Evolutionary conservation across 2,888 invertebrate species (phyloP), one percentile per base, ranked within the genome.

Genomic region (Allacma fusca): DNA sequence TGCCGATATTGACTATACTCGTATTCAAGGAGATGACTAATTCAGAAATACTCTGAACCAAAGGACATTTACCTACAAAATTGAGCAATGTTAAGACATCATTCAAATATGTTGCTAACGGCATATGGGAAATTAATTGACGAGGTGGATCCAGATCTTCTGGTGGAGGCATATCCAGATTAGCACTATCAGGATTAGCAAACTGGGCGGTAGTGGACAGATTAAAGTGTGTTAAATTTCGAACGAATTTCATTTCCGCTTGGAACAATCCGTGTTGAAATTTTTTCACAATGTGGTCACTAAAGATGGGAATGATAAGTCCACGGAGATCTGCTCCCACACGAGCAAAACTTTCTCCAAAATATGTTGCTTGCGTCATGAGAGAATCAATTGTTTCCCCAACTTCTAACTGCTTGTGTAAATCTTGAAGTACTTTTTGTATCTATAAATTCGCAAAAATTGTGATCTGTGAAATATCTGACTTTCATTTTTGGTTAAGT

Each of bases 301-400:
- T 75, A 75, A 83, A 83, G n/a, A n/a, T n/a, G n/a, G n/a, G n/a
- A n/a, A n/a, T n/a, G n/a, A n/a, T n/a, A n/a, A n/a, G n/a, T n/a
- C 81, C 81, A 21, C 83, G 78, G 12, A 83, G 75, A 75, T 83
- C 83, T n/a, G 83, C 81, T 21, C 83, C 83, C 21, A 83, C 83
- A 7, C 83, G 74, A 12, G 83, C 82, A 65, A 83, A 79, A 80
- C 83, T 83, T 82, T 83, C 83, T 19, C 83, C 83, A 71, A 83
- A 82, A 62, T 83, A 83, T 9, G 78, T 81, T 26, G 81, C 81
- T 70, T 82, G 81, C 24, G 80, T 82, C 72, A 81, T 78, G 16
- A 83, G 75, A 16, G 80, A 77, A 67, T 83, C 82, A 69, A 82
- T 77, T 44, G 79, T 79, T 69, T 81, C 80, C 34, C 79, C 81